Evolutionary conservation across 2,888 invertebrate species (phyloP).

Genomic region (Amorpha juglandis): DNA sequence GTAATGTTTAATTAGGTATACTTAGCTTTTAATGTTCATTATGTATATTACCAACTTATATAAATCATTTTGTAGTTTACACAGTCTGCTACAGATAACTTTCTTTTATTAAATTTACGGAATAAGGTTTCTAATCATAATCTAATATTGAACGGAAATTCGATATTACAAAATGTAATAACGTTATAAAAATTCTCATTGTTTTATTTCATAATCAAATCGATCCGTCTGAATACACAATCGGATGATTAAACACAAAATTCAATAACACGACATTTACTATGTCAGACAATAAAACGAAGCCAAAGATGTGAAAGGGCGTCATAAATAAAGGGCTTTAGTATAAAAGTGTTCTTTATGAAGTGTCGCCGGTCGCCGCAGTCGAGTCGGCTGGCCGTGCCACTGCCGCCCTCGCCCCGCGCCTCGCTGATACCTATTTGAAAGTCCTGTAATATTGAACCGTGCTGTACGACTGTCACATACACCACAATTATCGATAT

Average conservation of each 20-base stretch:
- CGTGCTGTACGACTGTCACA: constrained; percentile 51
- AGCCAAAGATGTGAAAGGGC: constrained; percentile 74
- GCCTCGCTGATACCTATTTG: constrained; percentile 79
- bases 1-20: no score
- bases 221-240: not conserved
- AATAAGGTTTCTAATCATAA: not conserved
- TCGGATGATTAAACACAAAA: constrained; percentile 55
- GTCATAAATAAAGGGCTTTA: constrained; percentile 81
- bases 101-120: not conserved
- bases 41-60: no score
- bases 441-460: constrained; percentile 79
- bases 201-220: constrained; percentile 5
- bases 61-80: no score
- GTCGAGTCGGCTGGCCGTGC: constrained; percentile 52
- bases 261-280: constrained; percentile 60
- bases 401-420: constrained; percentile 52
- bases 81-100: not conserved
- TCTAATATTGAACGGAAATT: not conserved
- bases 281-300: constrained; percentile 70
- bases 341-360: constrained; percentile 83
- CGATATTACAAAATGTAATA: not conserved
- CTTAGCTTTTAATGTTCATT: no score
- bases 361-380: constrained; percentile 79
- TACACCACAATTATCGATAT: constrained; percentile 57
- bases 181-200: not conserved